Evolutionary conservation across 2,113 vertebrate species (phyloP).

Genomic region (Dromiciops gliroides): DNA sequence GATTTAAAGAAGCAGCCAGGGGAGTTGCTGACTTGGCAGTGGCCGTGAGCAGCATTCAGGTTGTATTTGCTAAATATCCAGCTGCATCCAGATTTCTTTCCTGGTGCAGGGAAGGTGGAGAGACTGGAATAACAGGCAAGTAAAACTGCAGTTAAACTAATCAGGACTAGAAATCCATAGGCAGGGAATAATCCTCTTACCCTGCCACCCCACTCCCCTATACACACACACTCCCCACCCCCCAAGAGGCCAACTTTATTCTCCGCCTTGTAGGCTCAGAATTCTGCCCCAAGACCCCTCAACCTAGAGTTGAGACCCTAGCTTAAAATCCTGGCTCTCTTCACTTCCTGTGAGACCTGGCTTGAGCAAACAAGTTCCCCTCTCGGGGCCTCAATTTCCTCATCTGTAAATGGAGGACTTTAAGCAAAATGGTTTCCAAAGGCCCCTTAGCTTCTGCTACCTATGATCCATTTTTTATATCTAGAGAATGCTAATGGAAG

Average conservation of each 20-base stretch:
- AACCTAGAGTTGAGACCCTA: background rate
- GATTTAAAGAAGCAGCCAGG: background rate
- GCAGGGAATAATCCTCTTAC: background rate
- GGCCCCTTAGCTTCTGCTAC: background rate
- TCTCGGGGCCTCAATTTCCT: background rate
- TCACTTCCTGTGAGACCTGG: background rate
- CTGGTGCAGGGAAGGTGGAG: background rate
- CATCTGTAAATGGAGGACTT: background rate
- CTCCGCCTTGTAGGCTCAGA: background rate
- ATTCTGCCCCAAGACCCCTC: background rate
- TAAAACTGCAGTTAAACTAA: background rate
- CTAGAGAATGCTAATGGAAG: background rate
- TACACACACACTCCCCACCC: too few species aligned
- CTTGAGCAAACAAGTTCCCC: background rate
- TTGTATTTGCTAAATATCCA: background rate
- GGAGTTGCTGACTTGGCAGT: fast-evolving
- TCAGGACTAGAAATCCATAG: background rate
- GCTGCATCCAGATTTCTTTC: background rate
- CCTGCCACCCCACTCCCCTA: too few species aligned
- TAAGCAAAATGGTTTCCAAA: background rate
- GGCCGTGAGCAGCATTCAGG: background rate
- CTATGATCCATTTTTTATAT: background rate
- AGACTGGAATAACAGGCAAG: background rate
- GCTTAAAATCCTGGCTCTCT: background rate
- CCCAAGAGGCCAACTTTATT: background rate